Conservation (phyloP, 1,140 invertebrate genomes). For the Rhopalosiphum padi region DNA sequence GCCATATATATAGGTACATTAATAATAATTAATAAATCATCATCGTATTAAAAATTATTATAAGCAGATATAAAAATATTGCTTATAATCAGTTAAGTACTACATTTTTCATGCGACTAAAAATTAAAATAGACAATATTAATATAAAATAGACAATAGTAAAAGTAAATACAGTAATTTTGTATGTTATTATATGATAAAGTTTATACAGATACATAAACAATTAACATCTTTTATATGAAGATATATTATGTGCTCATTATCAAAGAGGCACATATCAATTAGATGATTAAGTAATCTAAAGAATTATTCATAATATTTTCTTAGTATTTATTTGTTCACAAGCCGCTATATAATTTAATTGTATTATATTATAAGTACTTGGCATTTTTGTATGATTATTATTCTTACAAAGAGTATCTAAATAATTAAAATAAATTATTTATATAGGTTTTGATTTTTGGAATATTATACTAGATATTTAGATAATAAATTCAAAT, state of each 20-base stretch:
- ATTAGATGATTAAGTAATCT: neutral
- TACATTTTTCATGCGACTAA: neutral
- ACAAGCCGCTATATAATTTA: neutral
- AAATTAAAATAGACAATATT: neutral
- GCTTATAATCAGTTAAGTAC: neutral
- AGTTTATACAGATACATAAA: neutral
- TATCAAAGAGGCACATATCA: neutral
- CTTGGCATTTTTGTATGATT: neutral
- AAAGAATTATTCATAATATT: neutral
- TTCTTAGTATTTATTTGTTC: neutral
- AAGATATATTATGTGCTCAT: neutral
- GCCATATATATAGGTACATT: neutral
- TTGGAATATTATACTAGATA: neutral
- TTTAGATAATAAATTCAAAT: neutral
- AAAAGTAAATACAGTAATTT: neutral
- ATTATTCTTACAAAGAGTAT: neutral
- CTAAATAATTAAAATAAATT: neutral
- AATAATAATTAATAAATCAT: neutral
- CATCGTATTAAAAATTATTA: neutral
- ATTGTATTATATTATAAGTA: neutral
- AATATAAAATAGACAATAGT: neutral
- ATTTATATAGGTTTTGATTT: neutral
- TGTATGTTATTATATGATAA: neutral
- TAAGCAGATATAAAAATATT: too few species aligned
- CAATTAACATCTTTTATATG: neutral